phyloP scores from a whole-genome alignment of 2,113 vertebrate genomes.

The Phyllostomus hastatus region DNA sequence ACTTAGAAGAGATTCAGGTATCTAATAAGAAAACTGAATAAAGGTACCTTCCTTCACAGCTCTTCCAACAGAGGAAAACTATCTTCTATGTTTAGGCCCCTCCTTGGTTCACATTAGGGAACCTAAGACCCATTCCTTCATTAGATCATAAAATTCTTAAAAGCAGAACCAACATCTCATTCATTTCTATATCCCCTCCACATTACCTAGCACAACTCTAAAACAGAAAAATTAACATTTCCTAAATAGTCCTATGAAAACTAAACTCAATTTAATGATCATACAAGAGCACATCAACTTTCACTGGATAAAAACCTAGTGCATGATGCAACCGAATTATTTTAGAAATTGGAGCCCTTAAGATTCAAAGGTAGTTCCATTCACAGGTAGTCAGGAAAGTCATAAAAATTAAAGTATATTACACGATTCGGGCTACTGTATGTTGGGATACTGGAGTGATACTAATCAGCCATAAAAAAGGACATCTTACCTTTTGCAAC shows the following conservation, averaged over 20 bases:
- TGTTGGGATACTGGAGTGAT: background rate
- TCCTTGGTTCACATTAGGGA: background rate
- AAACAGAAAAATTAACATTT: background rate
- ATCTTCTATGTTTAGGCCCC: background rate
- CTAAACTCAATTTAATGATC: background rate
- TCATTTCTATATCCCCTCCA: background rate
- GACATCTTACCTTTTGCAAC: background rate
- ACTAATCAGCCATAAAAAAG: background rate
- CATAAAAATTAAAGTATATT: background rate
- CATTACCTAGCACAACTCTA: background rate
- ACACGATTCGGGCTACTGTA: background rate
- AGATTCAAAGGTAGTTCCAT: slow-evolving; percentile 3
- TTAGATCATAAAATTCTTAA: background rate
- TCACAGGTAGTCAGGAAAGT: background rate
- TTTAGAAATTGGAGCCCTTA: slow-evolving; percentile 1
- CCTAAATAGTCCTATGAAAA: background rate
- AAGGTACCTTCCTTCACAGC: background rate
- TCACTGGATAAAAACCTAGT: slow-evolving; percentile 1
- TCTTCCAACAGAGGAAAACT: background rate
- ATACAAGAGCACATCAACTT: background rate
- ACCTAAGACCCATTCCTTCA: background rate
- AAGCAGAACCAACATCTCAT: background rate
- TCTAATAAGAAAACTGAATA: background rate
- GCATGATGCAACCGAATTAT: background rate
- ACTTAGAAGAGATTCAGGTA: background rate